Evolutionary conservation across 2,113 vertebrate genomes (phyloP), one percentile per base, ranked within the genome.

Genomic region (Callionymus lyra): DNA sequence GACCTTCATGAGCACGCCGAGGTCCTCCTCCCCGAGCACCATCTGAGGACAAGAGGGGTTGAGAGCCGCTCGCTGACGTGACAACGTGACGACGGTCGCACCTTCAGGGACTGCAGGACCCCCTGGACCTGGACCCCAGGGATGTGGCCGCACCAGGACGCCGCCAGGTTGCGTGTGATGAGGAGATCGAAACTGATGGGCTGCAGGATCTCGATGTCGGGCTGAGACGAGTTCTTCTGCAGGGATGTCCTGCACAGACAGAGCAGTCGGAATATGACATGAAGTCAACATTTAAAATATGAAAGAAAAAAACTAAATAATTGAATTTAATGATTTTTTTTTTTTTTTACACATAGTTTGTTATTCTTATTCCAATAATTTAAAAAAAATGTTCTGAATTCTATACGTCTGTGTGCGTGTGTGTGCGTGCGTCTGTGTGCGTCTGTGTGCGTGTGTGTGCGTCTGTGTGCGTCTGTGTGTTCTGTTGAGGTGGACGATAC

Each of bases 151-250:
- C 91, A 98, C 95, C 94, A 97, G 48, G 82, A 50, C 21, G 90
- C 84, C 41, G 93, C 86, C 6, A 97, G 74, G 75, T 97, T 99
- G 9, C 93, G 80, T 58, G 84, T 87, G 63, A 99, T 70, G 8
- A 70, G 76, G 9, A 99, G 74, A 50, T 90, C 86, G 17, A 97
- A 53, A 70, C 95, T 95, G 72, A 94, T 84, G n/a, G 95, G 95
- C 50, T 87, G 76, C 47, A 99, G 85, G 41, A 99, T 88, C 50
- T 91, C 79, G 15, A 91, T 73, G 59, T 94, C 89, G 9, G 77
- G 65, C 66, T 81, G 69, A 0, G 65, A 58, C 2, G 59, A 13
- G 14, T 63, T 74, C 12, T 16, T 59, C 31, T 80, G 83, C 50
- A 90, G 36, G 11, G 71, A 72, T 5, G 82, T 83, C 74, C 93